A percentile compares a stretch with the other conserved stretches of the same genome.
phyloP scores from a whole-genome alignment of 1,140 invertebrate genomes.

The Paraescarpia echinospica region DNA sequence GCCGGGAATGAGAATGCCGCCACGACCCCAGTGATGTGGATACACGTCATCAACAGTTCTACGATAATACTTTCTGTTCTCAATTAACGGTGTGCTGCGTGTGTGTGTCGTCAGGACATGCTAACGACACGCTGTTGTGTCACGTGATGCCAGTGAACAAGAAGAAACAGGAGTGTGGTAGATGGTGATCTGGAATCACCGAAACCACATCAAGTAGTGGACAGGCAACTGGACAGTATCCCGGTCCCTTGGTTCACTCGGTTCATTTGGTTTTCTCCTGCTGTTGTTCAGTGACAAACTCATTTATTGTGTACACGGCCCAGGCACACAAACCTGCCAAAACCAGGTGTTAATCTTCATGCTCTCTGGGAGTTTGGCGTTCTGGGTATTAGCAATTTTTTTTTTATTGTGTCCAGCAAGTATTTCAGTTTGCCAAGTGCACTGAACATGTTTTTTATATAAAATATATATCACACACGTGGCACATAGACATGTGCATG shows the following conservation, averaged over 20 bases:
- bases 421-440: not conserved
- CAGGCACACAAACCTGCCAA: not conserved
- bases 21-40: not conserved
- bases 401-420: not conserved
- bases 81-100: not conserved
- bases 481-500: not conserved
- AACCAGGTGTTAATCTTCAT: not conserved
- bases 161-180: not conserved
- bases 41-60: not conserved
- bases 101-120: not conserved
- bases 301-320: not conserved
- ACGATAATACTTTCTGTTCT: not conserved
- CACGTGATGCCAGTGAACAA: not conserved
- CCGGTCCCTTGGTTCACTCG: not conserved
- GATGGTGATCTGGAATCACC: not conserved
- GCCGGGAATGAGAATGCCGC: not conserved
- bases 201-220: not conserved
- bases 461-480: not conserved
- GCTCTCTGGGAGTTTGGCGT: not conserved
- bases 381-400: not conserved
- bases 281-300: not conserved
- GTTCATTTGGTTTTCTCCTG: not conserved
- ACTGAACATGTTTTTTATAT: not conserved
- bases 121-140: not conserved
- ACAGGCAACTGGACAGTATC: not conserved